These are phyloP conservation scores for Orgyia antiqua DNA, from an alignment of 2,888 invertebrate species.

Conservation along the genomic window DNA sequence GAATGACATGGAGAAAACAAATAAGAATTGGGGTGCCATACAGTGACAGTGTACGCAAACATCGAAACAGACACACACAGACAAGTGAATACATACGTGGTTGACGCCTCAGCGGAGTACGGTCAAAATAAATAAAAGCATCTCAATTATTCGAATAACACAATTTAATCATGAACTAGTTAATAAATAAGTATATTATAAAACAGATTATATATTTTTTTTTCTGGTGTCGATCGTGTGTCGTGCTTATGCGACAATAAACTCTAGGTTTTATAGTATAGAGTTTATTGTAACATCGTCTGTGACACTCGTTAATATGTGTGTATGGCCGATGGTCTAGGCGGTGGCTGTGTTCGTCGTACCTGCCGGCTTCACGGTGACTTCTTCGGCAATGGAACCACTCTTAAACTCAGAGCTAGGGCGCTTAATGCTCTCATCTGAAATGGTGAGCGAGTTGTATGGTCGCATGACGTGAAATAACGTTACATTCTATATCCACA, in stretches of 20 bases:
- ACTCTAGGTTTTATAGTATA: conserved; percentile 39
- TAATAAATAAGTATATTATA: conserved; percentile 70
- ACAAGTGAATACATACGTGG: conserved; percentile 76
- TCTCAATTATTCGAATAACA: conserved; percentile 76
- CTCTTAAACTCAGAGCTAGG: conserved; percentile 93
- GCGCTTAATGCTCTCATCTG: conserved; percentile 88
- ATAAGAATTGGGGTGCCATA: conserved; percentile 58
- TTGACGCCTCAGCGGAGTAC: conserved; percentile 75
- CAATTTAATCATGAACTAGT: conserved; percentile 78
- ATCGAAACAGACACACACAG: conserved; percentile 75
- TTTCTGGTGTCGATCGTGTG: conserved; percentile 69
- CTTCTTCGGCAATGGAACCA: conserved; percentile 70
- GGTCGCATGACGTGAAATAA: conserved; percentile 60
- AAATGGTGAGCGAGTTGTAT: conserved; percentile 72
- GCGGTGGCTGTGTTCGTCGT: conserved; percentile 65
- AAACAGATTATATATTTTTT: conserved; percentile 71
- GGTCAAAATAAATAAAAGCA: conserved; percentile 77
- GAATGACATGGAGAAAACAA: conserved; percentile 53
- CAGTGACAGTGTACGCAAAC: conserved; percentile 72
- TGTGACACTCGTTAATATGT: conserved; percentile 64
- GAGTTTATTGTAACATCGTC: conserved; percentile 67
- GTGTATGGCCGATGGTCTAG: conserved; percentile 67
- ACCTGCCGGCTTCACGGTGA: conserved; percentile 67
- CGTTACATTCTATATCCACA: conserved; percentile 57
- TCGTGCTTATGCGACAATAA: conserved; percentile 69